Evolutionary conservation across 2,888 invertebrate species (phyloP), one percentile per base, ranked within the genome.

Genomic region (Dasysyrphus albostriatus): DNA sequence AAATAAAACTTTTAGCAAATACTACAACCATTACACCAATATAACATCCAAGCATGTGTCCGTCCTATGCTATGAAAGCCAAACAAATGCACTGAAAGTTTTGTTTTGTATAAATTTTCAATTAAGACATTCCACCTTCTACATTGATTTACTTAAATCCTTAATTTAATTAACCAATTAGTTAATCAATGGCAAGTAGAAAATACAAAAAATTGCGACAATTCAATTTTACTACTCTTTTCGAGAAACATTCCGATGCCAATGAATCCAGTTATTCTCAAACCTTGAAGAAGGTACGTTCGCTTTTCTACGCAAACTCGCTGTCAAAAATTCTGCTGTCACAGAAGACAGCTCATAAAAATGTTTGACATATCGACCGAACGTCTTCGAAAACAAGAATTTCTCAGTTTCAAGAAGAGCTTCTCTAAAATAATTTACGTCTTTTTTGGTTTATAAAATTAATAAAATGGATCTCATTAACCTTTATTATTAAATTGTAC

Each of bases 301-400:
- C 56, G 74, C 56, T 83, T 78, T 32, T 14, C 49, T 5, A 56
- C 16, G n/a, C 47, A 75, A n/a, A 34, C 49, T 34, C 65, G 1
- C n/a, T 65, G 65, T 29, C 42, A 32, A 44, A 61, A 24, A 1
- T 24, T n/a, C 14, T 14, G 3, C 61, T 81, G 81, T 85, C 81
- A 85, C 7, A 59, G 34, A 39, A 16, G 79, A 77, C 72, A 69
- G 80, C 16, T 75, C 51, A 24, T 47, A 7, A 58, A 49, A 49
- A 59, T 69, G 51, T 88, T 89, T 89, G 89, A 89, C 89, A 77
- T 88, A 88, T 89, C 88, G 88, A 88, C 89, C 88, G 88, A 88
- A 88, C 79, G 83, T 78, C 63, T 69, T 78, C 77, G 83, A 88
- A 85, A 88, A 88, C 82, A 80, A 77, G 65, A 80, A 12, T 79